Evolutionary conservation across 2,888 invertebrate species (phyloP), one percentile per base, ranked within the genome.

Genomic region (Tenthredo scrophulariae): DNA sequence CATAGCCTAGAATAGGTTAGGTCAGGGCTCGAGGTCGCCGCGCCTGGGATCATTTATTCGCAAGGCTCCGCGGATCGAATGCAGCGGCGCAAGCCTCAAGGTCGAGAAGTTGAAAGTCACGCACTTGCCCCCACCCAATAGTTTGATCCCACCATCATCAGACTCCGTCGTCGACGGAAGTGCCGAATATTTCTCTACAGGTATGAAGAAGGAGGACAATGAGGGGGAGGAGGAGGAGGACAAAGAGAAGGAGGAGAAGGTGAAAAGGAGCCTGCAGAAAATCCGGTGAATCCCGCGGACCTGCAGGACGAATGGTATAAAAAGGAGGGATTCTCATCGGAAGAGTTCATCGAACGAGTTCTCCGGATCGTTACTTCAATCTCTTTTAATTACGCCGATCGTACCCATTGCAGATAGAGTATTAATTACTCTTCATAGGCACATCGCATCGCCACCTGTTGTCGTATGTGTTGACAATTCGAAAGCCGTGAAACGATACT

Each of bases 1-100:
- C 93, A 93, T 93, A 93, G 93, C 93, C 93, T 93, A 92, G 93
- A 93, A 93, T 93, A 93, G 93, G 93, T 93, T 93, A 93, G 92
- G 93, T 93, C 91, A 91, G 90, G 92, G 90, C 92, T 91, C 91
- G 89, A 83, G 83, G 70, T 83, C 67, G 83, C 67, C 80, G 80
- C 62, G 80, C 80, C 62, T 80, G 58, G 40, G 22, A 80, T 80
- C 62, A 80, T 67, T 37, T 70, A 83, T 70, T 70, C 83, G 67
- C 67, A 67, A 67, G 67, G 83, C 62, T 62, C 33, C 22, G 5
- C 13, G 9, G 33, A 18, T 37, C 75, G 33, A 79, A 58, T 80
- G 80, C 58, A 37, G 15, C 77, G 62, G 58, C 58, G 5, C 80
- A 62, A 77, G 18, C n/a, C 58, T 80, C 80, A 83, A 83, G 83